These are phyloP conservation scores for Yponomeuta malinellus DNA, from an alignment of 2,888 invertebrate species.

Conservation along the genomic window DNA sequence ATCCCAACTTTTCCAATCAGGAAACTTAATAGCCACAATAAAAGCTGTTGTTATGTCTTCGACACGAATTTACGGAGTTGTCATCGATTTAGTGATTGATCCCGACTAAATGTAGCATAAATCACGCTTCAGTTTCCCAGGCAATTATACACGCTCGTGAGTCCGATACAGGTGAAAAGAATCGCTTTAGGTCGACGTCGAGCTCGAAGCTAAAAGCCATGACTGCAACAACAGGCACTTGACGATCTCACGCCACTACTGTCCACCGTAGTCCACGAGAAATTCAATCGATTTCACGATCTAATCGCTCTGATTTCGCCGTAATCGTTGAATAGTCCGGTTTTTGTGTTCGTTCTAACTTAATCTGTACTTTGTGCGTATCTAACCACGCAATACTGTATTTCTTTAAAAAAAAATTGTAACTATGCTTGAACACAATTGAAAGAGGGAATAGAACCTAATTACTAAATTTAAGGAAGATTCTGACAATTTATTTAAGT, in stretches of 20 bases:
- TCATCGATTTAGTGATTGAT: slow-evolving; percentile 29
- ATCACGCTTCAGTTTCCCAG: slow-evolving; percentile 35
- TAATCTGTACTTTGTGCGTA: background rate
- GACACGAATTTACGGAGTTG: slow-evolving; percentile 16
- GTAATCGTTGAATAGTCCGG: slow-evolving; percentile 6
- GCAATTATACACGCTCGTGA: slow-evolving; percentile 37
- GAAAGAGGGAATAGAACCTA: no score
- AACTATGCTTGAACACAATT: no score
- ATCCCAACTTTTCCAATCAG: slow-evolving; percentile 21
- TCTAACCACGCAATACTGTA: background rate
- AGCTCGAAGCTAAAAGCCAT: slow-evolving; percentile 14
- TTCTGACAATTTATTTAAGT: no score
- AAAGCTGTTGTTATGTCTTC: slow-evolving; percentile 26
- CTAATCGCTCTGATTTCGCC: slow-evolving; percentile 19
- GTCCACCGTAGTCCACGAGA: slow-evolving; percentile 15
- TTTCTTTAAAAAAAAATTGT: background rate
- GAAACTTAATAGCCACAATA: slow-evolving; percentile 21
- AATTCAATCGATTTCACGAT: slow-evolving; percentile 21
- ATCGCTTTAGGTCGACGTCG: slow-evolving; percentile 22
- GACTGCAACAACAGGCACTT: background rate
- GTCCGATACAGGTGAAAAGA: slow-evolving; percentile 26
- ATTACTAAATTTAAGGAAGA: no score
- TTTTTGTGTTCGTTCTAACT: slow-evolving; percentile 9
- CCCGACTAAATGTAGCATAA: slow-evolving; percentile 37
- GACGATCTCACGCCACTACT: slow-evolving; percentile 13